Base-by-base conservation (phyloP, 2,888 invertebrate genomes). In the Marronus borbonicus region DNA sequence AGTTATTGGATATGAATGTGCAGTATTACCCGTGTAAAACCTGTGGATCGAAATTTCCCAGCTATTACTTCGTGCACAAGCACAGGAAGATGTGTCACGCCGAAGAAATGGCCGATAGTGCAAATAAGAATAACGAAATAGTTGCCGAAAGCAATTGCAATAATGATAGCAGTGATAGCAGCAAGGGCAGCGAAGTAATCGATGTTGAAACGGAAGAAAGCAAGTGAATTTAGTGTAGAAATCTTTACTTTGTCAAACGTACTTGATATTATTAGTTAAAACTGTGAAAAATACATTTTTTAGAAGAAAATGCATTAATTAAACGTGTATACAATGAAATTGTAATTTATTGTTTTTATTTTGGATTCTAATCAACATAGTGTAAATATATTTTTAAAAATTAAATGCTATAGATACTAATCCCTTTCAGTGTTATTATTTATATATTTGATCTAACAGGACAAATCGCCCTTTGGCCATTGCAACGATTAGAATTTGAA, bases 1-100 rank as follows among this genome's bases (percentile, higher is more conserved):
- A 92, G 75, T 90, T 93, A 3, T 86, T 94, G 70, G 94, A 95
- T 84, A 92, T 96, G 87, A 94, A 96, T 85, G 92, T 97, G 0
- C 97, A 97, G 87, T 97, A 97, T 89, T 97, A 97, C 89, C 97
- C 97, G 0, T 97, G 97, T 89, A 97, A 97, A 89, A 96, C 95
- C 0, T 97, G 97, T 88, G 97, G 97, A 24, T 95, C 93, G 84
- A 97, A 97, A 88, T 97, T 97, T 87, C 97, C 97, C 1, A 96
- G 96, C 82, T 97, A 97, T 87, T 97, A 97, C 89, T 97, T 97
- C 89, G 97, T 97, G 31, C 97, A 97, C 87, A 97, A 97, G 86
- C 97, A 97, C 87, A 90, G 96, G 75, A 96, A 96, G 89, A 89
- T 94, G 84, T 96, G 96, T 85, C 97, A 97, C 86, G 93, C 93